Base-by-base conservation (phyloP, 2,113 vertebrate genomes). In the Condylura cristata region DNA sequence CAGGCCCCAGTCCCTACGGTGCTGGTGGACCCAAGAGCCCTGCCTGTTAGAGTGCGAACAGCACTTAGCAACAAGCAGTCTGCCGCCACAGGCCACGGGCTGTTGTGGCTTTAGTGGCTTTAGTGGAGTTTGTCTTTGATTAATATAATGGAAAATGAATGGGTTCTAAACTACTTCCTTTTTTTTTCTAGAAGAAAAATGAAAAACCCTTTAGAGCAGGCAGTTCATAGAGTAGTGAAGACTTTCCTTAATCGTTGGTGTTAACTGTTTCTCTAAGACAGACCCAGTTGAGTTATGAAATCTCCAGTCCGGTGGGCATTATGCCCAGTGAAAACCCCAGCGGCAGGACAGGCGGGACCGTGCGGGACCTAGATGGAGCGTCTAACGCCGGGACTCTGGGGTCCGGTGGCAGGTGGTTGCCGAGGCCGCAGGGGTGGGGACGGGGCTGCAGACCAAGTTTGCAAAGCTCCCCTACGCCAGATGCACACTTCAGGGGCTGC, bases 101-200 rank as follows among this genome's bases (percentile, higher is more conserved):
- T 75, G 2, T 60, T 8, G 26, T 80, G 72, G 30, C 2, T 71
- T 0, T 6, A 61, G 4, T 92, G n/a, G n/a, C n/a, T 88, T 66
- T 12, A 71, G 26, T 91, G 75, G 72, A 84, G 58, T 74, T 81
- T 82, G 32, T 86, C 39, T 91, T 92, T 81, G 53, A 72, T 70
- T 88, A 72, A 56, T 75, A 46, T 56, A 58, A 81, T 34, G 44
- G n/a, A 66, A 94, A 94, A 85, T 63, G 18, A 70, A 84, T 95
- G 58, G 66, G 88, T 61, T 86, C 72, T 80, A 81, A 93, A 68
- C 80, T 41, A 65, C 32, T 89, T 51, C 17, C 63, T 4, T 66
- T 84, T 66, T 84, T 83, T 94, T 70, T 17, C 60, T 53, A 11
- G 46, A 65, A 85, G 44, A 34, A 78, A 95, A 82, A 76, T 46